phyloP scores from a whole-genome alignment of 2,888 invertebrate genomes.

The Tiliacea citrago region DNA sequence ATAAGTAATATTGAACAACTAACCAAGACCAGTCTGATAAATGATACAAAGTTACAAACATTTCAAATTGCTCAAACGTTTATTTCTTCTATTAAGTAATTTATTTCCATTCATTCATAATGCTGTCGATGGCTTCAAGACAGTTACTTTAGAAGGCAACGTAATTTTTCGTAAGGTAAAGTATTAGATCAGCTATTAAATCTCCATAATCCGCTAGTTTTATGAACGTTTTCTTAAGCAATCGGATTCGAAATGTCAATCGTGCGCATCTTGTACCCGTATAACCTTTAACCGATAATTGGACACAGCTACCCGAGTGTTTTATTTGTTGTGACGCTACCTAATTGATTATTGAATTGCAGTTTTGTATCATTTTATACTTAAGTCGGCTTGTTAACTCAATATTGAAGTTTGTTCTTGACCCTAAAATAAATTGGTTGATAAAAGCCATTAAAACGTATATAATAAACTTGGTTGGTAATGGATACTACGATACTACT shows the following conservation, averaged over 20 bases:
- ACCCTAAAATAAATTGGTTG: slow-evolving; percentile 38
- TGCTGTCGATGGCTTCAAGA: slow-evolving; percentile 13
- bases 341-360: slow-evolving; percentile 57
- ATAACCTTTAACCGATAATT: slow-evolving; percentile 70
- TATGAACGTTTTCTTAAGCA: slow-evolving; percentile 64
- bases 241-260: slow-evolving; percentile 73
- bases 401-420: slow-evolving; percentile 49
- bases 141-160: slow-evolving; percentile 47
- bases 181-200: slow-evolving; percentile 48
- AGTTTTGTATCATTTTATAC: slow-evolving; percentile 52
- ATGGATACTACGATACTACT: slow-evolving; percentile 1
- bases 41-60: slow-evolving; percentile 29
- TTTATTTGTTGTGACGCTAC: slow-evolving; percentile 58
- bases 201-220: slow-evolving; percentile 50
- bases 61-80: slow-evolving; percentile 22
- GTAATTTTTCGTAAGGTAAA: slow-evolving; percentile 38
- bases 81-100: slow-evolving; percentile 16
- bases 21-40: slow-evolving; percentile 26
- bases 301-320: slow-evolving; percentile 62
- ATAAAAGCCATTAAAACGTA: slow-evolving; percentile 30
- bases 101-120: slow-evolving; percentile 39
- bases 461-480: slow-evolving; percentile 16
- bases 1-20: slow-evolving; percentile 22
- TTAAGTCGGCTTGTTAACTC: slow-evolving; percentile 34
- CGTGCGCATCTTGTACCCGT: slow-evolving; percentile 65